Percentiles rank a stretch among this genome's conserved stretches.
These are phyloP conservation scores for Exocentrus adspersus DNA, from an alignment of 2,888 invertebrate species.

Conservation along the genomic window DNA sequence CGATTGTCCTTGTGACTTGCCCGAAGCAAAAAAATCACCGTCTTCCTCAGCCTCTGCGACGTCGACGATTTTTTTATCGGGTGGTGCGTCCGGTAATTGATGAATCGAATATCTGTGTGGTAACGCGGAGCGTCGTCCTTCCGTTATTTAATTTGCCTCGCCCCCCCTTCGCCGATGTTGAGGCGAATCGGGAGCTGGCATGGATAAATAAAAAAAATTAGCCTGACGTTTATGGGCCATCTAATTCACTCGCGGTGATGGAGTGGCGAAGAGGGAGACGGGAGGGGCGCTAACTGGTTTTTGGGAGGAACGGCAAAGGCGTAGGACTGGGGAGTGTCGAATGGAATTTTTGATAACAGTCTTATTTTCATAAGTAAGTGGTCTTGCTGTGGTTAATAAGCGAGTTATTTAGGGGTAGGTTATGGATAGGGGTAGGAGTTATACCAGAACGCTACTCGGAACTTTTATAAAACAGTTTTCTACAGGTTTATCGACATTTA, in stretches of 20 bases:
- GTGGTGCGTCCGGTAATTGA: slow-evolving; percentile 44
- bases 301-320: too few species aligned
- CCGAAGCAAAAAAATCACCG: background rate
- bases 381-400: too few species aligned
- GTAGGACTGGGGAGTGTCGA: too few species aligned
- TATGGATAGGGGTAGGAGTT: too few species aligned
- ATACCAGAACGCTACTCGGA: too few species aligned
- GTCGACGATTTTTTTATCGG: slow-evolving; percentile 10
- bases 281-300: background rate
- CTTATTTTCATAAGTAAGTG: too few species aligned
- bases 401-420: too few species aligned
- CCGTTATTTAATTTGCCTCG: slow-evolving; percentile 55
- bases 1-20: background rate
- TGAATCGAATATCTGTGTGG: slow-evolving; percentile 43
- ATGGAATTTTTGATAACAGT: too few species aligned
- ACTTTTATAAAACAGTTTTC: too few species aligned
- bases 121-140: slow-evolving; percentile 47
- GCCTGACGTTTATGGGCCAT: slow-evolving; percentile 60
- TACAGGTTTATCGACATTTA: too few species aligned
- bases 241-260: slow-evolving; percentile 52
- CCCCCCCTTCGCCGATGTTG: slow-evolving; percentile 61
- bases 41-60: background rate
- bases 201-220: slow-evolving; percentile 53
- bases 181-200: slow-evolving; percentile 59
- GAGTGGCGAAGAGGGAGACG: background rate